Base-by-base conservation (phyloP, 2,888 invertebrate genomes). In the Polydrusus cervinus region DNA sequence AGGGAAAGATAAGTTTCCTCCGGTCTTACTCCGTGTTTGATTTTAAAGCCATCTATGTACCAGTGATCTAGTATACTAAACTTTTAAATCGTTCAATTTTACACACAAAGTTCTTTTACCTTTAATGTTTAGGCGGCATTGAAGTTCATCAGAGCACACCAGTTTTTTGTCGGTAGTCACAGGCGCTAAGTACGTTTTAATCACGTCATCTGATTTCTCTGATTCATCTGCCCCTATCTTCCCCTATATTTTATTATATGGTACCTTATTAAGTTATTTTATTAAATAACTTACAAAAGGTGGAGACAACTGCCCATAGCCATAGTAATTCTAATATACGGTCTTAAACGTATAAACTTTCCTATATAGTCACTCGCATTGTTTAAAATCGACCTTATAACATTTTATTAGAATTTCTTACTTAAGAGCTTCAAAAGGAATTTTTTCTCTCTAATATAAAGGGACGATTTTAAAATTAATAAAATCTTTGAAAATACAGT, bases 171-270 rank as follows among this genome's bases (percentile, higher is more conserved):
- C n/a, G n/a, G n/a, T n/a, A n/a, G n/a, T n/a, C n/a, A n/a, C n/a
- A n/a, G n/a, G n/a, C n/a, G n/a, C n/a, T n/a, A n/a, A n/a, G n/a
- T n/a, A n/a, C n/a, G n/a, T n/a, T n/a, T n/a, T n/a, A n/a, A n/a
- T n/a, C n/a, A n/a, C n/a, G n/a, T n/a, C n/a, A n/a, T n/a, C n/a
- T n/a, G n/a, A n/a, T n/a, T n/a, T n/a, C n/a, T n/a, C n/a, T 30
- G 11, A 53, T 13, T 53, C 53, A 30, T n/a, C n/a, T n/a, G n/a
- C n/a, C n/a, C n/a, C n/a, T n/a, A 5, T 53, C 3, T n/a, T 30
- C 13, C 53, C n/a, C 20, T 9, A 20, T 43, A 53, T 18, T 53
- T 53, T 53, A 53, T 57, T 16, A 34, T 34, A 34, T 57, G 34
- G 34, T 10, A 57, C 34, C 14, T 14, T 3, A n/a, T 53, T 25